Evolutionary conservation across 2,888 invertebrate genomes (phyloP).

Genomic region (Ceraclea dissimilis): DNA sequence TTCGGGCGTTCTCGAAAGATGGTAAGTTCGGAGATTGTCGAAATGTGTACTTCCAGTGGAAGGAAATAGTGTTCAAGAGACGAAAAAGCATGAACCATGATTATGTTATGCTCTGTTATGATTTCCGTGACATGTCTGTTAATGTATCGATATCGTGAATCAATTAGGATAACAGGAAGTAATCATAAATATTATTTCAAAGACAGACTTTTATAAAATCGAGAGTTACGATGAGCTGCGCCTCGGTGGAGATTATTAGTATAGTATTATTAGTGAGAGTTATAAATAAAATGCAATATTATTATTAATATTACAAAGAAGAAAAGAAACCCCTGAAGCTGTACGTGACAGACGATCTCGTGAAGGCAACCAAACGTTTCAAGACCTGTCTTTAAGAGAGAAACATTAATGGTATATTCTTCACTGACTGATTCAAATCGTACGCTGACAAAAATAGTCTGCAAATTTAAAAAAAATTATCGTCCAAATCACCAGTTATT

Average conservation of each 20-base stretch:
- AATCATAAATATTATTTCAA: neutral
- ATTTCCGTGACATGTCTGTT: neutral
- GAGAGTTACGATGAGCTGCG: neutral
- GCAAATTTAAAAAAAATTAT: too few relatives aligned
- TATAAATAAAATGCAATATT: neutral
- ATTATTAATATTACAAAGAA: neutral
- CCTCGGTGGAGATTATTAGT: neutral
- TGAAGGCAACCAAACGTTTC: neutral
- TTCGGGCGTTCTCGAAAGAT: too few relatives aligned
- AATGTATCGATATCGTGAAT: conserved; percentile 1
- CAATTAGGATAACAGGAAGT: neutral
- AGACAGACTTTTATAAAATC: neutral
- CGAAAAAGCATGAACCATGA: too few relatives aligned
- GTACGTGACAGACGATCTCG: neutral
- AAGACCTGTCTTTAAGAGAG: neutral
- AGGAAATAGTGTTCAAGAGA: too few relatives aligned
- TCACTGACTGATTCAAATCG: too few relatives aligned
- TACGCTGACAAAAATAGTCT: too few relatives aligned
- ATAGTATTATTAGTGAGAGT: conserved; percentile 1
- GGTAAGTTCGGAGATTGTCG: too few relatives aligned
- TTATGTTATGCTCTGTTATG: too few relatives aligned
- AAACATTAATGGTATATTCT: neutral
- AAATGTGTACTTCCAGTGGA: too few relatives aligned
- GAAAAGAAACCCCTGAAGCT: neutral
- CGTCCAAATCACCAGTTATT: too few relatives aligned